These are phyloP conservation scores for Pelochelys cantorii DNA, from an alignment of 2,797 vertebrate species.

Conservation along the genomic window DNA sequence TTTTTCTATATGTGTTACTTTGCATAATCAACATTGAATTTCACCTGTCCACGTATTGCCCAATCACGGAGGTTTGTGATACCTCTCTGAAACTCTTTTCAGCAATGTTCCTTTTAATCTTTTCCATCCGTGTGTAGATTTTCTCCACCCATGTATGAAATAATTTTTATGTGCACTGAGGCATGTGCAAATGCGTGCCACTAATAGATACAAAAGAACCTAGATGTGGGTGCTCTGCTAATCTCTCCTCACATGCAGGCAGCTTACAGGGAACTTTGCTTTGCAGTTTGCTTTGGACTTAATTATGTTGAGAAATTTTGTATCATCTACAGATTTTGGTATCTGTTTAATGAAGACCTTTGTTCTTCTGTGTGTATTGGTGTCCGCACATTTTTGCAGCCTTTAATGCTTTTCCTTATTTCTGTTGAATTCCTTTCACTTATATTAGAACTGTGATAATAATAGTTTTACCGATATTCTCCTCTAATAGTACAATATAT, in stretches of 20 bases:
- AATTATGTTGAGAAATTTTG: neutral
- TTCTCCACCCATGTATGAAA: no score
- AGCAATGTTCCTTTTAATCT: no score
- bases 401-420: neutral
- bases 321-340: neutral
- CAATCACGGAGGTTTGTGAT: neutral
- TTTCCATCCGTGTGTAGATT: no score
- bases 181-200: no score
- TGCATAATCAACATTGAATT: neutral
- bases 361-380: neutral
- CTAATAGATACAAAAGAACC: no score
- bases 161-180: no score
- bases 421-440: accelerated
- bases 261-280: no score
- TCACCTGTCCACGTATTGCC: neutral
- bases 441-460: accelerated
- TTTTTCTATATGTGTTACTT: neutral
- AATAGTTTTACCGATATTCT: neutral
- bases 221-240: no score
- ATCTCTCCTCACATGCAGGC: no score
- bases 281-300: neutral
- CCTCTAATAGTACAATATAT: neutral
- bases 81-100: neutral
- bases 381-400: accelerated
- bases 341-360: neutral